Percentiles rank a stretch among this genome's conserved stretches.
These are phyloP conservation scores for Corythornis cristatus DNA, from an alignment of 2,113 vertebrate genomes.

Conservation along the genomic window DNA sequence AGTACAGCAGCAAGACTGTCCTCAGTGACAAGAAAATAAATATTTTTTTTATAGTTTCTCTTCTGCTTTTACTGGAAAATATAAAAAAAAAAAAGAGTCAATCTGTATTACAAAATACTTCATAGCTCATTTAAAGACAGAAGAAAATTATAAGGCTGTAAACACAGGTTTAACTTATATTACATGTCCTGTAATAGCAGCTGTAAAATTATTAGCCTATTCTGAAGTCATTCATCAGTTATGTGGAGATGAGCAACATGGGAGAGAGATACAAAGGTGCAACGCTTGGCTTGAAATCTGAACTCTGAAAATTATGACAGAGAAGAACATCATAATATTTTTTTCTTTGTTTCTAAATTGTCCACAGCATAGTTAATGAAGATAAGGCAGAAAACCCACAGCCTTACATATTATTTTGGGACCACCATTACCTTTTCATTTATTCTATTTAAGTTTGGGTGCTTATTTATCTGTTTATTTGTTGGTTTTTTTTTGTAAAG, in stretches of 20 bases:
- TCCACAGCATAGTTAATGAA: background rate
- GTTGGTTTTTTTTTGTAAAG: background rate
- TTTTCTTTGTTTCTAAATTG: background rate
- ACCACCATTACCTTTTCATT: background rate
- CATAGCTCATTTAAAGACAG: background rate
- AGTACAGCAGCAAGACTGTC: background rate
- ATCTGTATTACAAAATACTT: slow-evolving; percentile 32
- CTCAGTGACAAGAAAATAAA: background rate
- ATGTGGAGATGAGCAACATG: background rate
- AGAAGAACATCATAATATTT: background rate
- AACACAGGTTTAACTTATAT: slow-evolving; percentile 17
- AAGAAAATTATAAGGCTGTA: slow-evolving; percentile 27
- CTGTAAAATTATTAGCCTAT: slow-evolving; percentile 32
- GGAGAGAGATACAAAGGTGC: background rate
- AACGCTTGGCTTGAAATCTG: background rate
- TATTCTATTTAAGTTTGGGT: background rate
- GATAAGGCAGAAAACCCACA: background rate
- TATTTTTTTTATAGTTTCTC: background rate
- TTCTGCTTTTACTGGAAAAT: slow-evolving; percentile 30
- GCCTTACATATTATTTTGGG: background rate
- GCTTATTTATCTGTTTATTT: background rate
- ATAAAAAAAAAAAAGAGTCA: background rate
- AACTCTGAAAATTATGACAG: background rate
- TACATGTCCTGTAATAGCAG: slow-evolving; percentile 5
- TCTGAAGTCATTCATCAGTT: background rate